Conservation (phyloP, 1,140 invertebrate genomes). For the Meloidogyne hapla region DNA sequence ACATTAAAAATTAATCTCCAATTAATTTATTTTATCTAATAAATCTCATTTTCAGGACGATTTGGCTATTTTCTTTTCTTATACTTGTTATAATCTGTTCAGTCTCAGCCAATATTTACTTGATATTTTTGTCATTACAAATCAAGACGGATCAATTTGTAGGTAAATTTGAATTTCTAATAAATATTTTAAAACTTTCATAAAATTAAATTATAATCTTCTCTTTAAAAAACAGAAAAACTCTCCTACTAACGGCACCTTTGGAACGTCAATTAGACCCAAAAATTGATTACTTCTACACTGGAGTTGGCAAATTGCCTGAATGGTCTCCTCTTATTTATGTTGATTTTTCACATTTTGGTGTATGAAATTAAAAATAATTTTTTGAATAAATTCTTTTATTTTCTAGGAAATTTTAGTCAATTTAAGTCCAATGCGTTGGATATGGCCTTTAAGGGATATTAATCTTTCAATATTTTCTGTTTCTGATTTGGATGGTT, state of each 20-base stretch:
- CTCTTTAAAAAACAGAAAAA: slow-evolving; percentile 18
- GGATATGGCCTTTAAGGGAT: neutral
- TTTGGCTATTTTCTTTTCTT: slow-evolving; percentile 34
- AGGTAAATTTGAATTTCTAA: no score
- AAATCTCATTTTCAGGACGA: neutral
- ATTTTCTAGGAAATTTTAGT: neutral
- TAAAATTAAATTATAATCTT: no score
- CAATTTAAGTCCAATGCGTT: slow-evolving; percentile 3
- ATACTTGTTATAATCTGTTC: slow-evolving; percentile 53
- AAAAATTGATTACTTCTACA: slow-evolving; percentile 35
- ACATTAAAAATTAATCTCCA: no score
- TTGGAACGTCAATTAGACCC: slow-evolving; percentile 44
- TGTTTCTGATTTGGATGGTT: neutral
- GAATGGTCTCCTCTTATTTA: slow-evolving; percentile 52
- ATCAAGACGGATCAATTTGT: neutral
- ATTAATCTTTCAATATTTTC: slow-evolving; percentile 5
- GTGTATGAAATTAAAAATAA: slow-evolving; percentile 9
- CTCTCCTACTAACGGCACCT: slow-evolving; percentile 46
- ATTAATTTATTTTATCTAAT: neutral
- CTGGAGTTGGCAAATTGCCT: neutral
- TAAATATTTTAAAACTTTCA: no score
- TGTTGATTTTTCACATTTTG: slow-evolving; percentile 38
- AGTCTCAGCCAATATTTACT: slow-evolving; percentile 50
- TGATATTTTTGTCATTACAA: slow-evolving; percentile 7
- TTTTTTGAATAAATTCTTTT: neutral